Base-by-base conservation (phyloP, 2,113 vertebrate species). In the Cyprichromis sp. region DNA sequence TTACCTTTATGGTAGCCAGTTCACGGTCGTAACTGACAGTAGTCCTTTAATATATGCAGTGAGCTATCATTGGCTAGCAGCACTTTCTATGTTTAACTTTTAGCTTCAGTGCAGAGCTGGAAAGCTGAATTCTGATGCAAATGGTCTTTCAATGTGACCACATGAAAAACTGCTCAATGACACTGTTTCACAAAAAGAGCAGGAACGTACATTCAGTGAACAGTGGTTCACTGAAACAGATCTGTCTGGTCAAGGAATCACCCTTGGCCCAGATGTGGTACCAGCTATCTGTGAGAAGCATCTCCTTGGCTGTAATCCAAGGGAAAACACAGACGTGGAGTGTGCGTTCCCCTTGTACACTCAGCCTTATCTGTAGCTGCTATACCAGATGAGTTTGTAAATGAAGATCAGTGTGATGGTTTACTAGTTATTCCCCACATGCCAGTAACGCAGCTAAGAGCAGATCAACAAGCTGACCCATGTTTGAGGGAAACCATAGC, bases 1-100 rank as follows among this genome's bases (percentile, higher is more conserved):
- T 57, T 26, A 31, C 29, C 57, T 61, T 31, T 61, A 61, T 61
- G 57, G 57, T 61, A 61, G 57, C 9, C 57, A 61, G 57, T 61
- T 0, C 16, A 61, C 24, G 0, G 24, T 16, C 7, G 1, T 57
- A 57, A 57, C 29, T 61, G 57, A 61, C 57, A 34, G 57, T 31
- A 31, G 57, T 3, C 29, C 57, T 61, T 61, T 61, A 61, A 61
- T 34, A 61, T 61, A 61, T 61, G 57, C 57, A 61, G 29, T 19
- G 57, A 34, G 16, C 3, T 11, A 19, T 61, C 2, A 1, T 19
- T 61, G 57, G 29, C 29, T 61, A 34, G 57, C 57, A 10, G 57
- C 29, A 34, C 57, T 0, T 61, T 61, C 57, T 61, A 61, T 61
- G 29, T 1, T 61, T 61, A 61, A 61, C 29, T 61, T 61, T 61